Percentiles rank a stretch among this genome's conserved stretches.
These are phyloP conservation scores for Aphaenogaster ashmeadi DNA, from an alignment of 1,140 invertebrate genomes.

Conservation along the genomic window DNA sequence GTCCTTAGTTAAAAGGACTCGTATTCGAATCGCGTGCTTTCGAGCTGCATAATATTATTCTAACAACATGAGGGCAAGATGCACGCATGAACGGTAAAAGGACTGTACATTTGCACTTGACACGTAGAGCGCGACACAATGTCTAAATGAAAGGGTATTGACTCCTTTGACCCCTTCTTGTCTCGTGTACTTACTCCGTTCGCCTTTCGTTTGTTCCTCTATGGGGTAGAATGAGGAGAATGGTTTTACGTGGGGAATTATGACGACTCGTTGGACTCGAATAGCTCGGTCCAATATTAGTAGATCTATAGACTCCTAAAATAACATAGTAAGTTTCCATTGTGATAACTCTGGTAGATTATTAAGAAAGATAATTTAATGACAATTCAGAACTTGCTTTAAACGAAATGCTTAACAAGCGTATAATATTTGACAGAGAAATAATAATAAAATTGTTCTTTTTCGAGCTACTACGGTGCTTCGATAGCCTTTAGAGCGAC, in stretches of 20 bases:
- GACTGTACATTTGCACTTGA: background rate
- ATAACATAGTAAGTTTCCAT: background rate
- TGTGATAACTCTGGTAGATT: background rate
- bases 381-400: background rate
- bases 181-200: slow-evolving; percentile 8
- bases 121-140: background rate
- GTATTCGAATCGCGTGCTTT: background rate
- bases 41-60: background rate
- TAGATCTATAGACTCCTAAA: background rate
- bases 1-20: background rate
- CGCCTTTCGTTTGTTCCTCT: background rate
- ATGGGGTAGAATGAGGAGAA: slow-evolving; percentile 28
- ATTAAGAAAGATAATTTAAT: background rate
- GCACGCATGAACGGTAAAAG: background rate
- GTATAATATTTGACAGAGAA: background rate
- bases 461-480: background rate
- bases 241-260: background rate
- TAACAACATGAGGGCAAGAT: background rate
- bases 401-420: background rate
- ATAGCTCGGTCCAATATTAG: background rate
- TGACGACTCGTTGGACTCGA: background rate
- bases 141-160: slow-evolving; percentile 32
- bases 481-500: slow-evolving; percentile 10
- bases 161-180: background rate
- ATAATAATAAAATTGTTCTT: background rate